phyloP scores from a whole-genome alignment of 1,140 invertebrate species.

The Drosophila parabipectinata region DNA sequence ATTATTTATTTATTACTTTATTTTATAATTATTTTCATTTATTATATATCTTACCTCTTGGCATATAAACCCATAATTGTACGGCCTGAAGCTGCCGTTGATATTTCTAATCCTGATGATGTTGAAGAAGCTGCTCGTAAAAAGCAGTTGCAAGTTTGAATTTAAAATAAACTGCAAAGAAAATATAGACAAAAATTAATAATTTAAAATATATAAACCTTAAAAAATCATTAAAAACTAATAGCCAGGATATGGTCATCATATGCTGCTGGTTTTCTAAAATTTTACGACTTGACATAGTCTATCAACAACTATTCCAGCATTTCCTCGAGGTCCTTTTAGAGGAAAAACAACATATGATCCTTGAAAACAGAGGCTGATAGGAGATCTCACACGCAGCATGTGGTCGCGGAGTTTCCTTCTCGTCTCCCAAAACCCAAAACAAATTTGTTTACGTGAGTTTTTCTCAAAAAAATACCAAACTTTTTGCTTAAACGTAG shows the following conservation, averaged over 20 bases:
- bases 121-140: constrained; percentile 20
- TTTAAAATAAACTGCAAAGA: constrained; percentile 55
- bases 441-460: constrained; percentile 77
- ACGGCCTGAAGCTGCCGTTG: constrained; percentile 71
- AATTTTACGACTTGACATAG: constrained; percentile 42
- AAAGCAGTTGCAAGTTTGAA: constrained; percentile 32
- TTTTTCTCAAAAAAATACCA: constrained; percentile 30
- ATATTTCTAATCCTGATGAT: constrained; percentile 19
- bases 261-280: constrained; percentile 29
- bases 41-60: constrained; percentile 55
- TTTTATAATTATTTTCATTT: background rate
- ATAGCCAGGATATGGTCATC: constrained; percentile 21
- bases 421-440: constrained; percentile 40
- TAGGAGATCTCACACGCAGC: constrained; percentile 37
- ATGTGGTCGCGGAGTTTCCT: constrained; percentile 57
- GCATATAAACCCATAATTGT: constrained; percentile 77
- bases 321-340: constrained; percentile 26
- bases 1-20: background rate
- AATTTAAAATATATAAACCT: background rate
- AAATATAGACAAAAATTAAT: constrained; percentile 7
- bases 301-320: constrained; percentile 42
- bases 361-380: constrained; percentile 18
- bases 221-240: background rate
- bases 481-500: constrained; percentile 41
- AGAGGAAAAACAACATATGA: constrained; percentile 49